Evolutionary conservation across 2,113 vertebrate genomes (phyloP).

Genomic region (Petrocephalus microphthalmus): DNA sequence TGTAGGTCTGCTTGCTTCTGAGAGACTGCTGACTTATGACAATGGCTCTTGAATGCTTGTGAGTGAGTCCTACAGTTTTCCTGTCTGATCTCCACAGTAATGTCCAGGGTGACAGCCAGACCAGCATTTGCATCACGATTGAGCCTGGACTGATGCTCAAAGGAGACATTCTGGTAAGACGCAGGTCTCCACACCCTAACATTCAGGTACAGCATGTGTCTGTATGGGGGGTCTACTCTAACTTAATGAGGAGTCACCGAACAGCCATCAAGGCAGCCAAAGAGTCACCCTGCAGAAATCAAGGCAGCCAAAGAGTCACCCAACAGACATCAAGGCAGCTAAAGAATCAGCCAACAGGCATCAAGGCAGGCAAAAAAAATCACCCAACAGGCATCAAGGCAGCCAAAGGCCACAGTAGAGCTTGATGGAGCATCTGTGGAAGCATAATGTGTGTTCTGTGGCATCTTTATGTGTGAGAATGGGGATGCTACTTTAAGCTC

Average conservation of each 20-base stretch:
- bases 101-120: constrained; percentile 91
- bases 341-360: too few species aligned
- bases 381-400: background rate
- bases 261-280: background rate
- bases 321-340: too few species aligned
- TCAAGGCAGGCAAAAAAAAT: too few species aligned
- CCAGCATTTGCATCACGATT: constrained; percentile 96
- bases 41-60: background rate
- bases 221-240: background rate
- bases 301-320: too few species aligned
- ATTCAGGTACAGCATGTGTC: background rate
- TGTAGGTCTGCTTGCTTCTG: background rate
- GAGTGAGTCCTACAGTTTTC: constrained; percentile 1
- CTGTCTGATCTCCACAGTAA: constrained; percentile 62
- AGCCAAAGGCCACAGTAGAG: background rate
- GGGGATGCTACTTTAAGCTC: background rate
- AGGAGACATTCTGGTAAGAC: constrained; percentile 92
- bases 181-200: background rate
- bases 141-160: constrained; percentile 93
- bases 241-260: background rate
- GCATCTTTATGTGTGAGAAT: background rate
- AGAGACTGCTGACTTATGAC: background rate
- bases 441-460: background rate
- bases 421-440: background rate
- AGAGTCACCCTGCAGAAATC: too few species aligned